A percentile compares a stretch with the other conserved stretches of the same genome.
Evolutionary conservation across 1,140 invertebrate species (phyloP).

Genomic region (Tribolium castaneum): DNA sequence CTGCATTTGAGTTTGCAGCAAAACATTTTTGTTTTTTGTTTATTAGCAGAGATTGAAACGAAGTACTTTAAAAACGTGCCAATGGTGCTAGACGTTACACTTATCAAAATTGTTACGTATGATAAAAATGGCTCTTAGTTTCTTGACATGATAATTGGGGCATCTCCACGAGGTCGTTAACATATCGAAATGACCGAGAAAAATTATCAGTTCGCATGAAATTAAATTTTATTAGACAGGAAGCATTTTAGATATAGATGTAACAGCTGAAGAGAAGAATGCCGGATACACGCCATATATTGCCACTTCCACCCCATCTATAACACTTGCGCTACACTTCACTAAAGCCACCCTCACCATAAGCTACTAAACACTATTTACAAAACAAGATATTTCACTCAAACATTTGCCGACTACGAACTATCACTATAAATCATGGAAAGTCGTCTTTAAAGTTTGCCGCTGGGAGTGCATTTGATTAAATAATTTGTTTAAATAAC

Average conservation of each 20-base stretch:
- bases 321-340: slow-evolving; percentile 42
- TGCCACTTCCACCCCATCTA: slow-evolving; percentile 45
- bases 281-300: slow-evolving; percentile 44
- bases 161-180: slow-evolving; percentile 30
- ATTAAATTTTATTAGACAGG: slow-evolving; percentile 33
- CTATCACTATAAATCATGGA: slow-evolving; percentile 38
- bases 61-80: neutral
- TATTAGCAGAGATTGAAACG: neutral
- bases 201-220: slow-evolving; percentile 34
- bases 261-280: slow-evolving; percentile 12
- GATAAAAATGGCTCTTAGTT: slow-evolving; percentile 21
- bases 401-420: slow-evolving; percentile 39
- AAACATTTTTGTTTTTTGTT: too few relatives aligned
- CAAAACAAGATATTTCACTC: slow-evolving; percentile 47
- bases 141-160: slow-evolving; percentile 1
- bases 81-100: too few relatives aligned
- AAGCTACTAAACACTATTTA: slow-evolving; percentile 45
- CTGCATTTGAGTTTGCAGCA: too few relatives aligned
- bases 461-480: neutral
- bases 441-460: neutral
- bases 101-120: neutral
- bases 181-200: slow-evolving; percentile 27
- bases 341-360: slow-evolving; percentile 11
- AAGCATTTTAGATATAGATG: slow-evolving; percentile 31
- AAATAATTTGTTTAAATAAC: neutral